Base-by-base conservation (phyloP, 37 sponge, comb jelly and placozoan genomes). In the Chondrosia reniformis region DNA sequence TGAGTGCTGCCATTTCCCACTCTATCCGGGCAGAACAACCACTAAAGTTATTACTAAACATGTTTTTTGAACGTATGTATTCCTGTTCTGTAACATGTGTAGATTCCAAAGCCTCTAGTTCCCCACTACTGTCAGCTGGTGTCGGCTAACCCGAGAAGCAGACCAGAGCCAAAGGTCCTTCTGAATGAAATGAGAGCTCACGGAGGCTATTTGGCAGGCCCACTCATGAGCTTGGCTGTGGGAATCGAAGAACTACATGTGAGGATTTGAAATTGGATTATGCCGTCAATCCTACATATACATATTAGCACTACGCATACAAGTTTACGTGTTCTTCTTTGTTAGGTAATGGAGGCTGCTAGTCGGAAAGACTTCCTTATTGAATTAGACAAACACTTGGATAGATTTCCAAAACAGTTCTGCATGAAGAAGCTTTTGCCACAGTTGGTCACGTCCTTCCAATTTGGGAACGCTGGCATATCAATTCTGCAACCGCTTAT, bases 391-490 rank as follows among this genome's bases (percentile, higher is more conserved):
- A 83, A 82, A 27, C 59, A 76, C 22, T 59, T 93, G n/a, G 89
- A 87, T 39, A 66, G 75, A 0, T 96, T 96, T 72, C 91, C 97
- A 4, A 79, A 90, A 37, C 41, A 28, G 27, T 97, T 95, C 74
- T 84, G 85, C 25, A 81, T 77, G 46, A 75, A 83, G 45, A 94
- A 92, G 74, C 73, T 95, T 15, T 92, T 97, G 4, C 92, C 99
- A 24, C 83, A 81, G 61, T 67, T 97, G 45, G 55, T 94, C 15
- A 94, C 91, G 49, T 90, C 95, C 1, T 97, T 97, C 63, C 91
- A 97, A 63, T 97, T 92, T 85, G 90, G 95, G 24, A 92, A 81
- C 6, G 99, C 99, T 0, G 95, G 95, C 40, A 76, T 91, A 46
- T 55, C 91, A 30, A 90, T 97, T 8, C 73, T 97, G 41, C 80